phyloP scores from a whole-genome alignment of 2,797 vertebrate species.

The Myotis pilosus region DNA sequence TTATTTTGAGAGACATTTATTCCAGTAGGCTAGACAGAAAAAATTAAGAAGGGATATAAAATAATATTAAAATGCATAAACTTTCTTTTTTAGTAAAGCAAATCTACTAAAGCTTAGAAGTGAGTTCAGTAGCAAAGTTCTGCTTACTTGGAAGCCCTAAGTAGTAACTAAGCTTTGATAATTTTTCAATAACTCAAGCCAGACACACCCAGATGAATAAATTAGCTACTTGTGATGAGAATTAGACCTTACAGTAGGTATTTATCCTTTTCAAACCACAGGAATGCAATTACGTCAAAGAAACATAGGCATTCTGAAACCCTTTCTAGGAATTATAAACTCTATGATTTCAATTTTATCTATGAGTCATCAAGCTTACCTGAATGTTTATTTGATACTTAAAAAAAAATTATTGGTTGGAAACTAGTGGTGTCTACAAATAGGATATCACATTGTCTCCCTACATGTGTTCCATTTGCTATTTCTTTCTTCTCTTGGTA shows the following conservation, averaged over 20 bases:
- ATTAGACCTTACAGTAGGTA: not conserved
- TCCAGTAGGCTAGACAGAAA: not conserved
- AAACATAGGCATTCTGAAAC: not conserved
- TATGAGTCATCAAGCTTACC: not conserved
- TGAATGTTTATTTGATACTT: not conserved
- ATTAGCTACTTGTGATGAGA: not conserved
- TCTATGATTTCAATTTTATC: not conserved
- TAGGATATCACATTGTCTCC: not conserved
- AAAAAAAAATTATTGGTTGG: not conserved
- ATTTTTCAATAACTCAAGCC: not conserved
- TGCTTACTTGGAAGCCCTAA: not conserved
- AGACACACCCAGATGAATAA: conserved; percentile 9
- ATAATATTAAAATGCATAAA: conserved; percentile 27
- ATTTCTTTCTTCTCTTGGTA: not conserved
- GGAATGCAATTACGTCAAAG: not conserved
- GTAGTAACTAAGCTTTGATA: not conserved
- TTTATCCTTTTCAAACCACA: not conserved
- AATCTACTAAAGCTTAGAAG: not conserved
- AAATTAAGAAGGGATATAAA: not conserved
- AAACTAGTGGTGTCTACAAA: not conserved
- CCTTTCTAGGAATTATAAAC: not conserved
- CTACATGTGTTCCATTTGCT: not conserved
- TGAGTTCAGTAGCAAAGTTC: not conserved
- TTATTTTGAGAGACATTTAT: conserved; percentile 10
- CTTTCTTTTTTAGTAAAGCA: not conserved